Conservation (phyloP, 2,113 vertebrate genomes). For the Lagenorhynchus albirostris region DNA sequence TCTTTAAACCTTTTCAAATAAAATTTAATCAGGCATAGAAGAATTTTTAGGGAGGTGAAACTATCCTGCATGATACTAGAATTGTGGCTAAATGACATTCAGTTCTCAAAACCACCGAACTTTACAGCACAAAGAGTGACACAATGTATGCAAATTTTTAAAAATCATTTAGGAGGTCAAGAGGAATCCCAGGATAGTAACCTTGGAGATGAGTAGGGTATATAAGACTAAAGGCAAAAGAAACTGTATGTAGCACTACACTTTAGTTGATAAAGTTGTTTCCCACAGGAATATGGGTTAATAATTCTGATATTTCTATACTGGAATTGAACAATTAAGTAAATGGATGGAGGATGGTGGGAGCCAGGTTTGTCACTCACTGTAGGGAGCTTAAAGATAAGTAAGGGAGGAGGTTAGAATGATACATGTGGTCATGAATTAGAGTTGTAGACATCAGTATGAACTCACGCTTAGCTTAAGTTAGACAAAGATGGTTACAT, state of each 20-base stretch:
- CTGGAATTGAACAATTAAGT: neutral
- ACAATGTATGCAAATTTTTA: neutral
- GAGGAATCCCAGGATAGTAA: neutral
- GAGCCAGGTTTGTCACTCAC: neutral
- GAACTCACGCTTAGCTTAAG: neutral
- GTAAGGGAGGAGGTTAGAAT: neutral
- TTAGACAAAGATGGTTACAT: neutral
- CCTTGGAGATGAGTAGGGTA: neutral
- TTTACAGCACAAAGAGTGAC: neutral
- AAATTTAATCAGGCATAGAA: neutral
- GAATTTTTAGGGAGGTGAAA: neutral
- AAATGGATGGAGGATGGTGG: neutral
- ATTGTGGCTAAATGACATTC: neutral
- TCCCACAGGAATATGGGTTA: neutral
- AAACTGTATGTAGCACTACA: neutral
- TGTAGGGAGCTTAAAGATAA: neutral
- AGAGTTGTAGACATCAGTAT: neutral
- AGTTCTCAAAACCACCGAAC: neutral
- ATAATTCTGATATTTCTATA: neutral
- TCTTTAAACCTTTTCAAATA: conserved; percentile 14
- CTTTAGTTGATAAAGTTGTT: neutral
- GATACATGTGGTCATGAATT: neutral
- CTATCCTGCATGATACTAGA: neutral
- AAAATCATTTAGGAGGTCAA: neutral
- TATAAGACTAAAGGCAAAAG: neutral